Evolutionary conservation across 2,797 vertebrate genomes (phyloP), one percentile per base, ranked within the genome.

Genomic region (Columba guinea): DNA sequence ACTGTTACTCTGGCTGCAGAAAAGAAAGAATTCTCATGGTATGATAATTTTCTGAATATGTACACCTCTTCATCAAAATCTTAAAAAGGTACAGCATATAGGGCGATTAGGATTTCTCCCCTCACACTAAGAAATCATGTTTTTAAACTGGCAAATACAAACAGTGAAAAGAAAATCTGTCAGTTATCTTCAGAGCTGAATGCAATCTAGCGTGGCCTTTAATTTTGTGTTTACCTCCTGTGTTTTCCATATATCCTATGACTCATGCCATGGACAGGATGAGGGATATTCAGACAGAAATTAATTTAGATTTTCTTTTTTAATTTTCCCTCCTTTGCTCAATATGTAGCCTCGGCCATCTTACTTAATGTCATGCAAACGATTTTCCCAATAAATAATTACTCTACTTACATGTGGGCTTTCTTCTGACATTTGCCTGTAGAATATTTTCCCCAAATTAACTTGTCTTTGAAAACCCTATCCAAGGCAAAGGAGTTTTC

Each of bases 101-200:
- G 3, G 52, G 11, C 0, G 0, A 39, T 39, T 64, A 26, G 1
- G 4, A 11, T 74, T 8, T 63, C 28, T 51, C 2, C 3, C 5
- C 11, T 67, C 14, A 74, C 26, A 34, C 11, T 6, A 22, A 52
- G 20, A 13, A 53, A 3, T 9, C 1, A 5, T 24, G 1, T 37
- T 90, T 75, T 37, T 71, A 48, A 64, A 35, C 24, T 48, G 10
- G 17, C 5, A 58, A 52, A 52, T 32, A 48, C 48, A 68, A 1
- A 5, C 41, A 3, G 6, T 63, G 23, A 58, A 73, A 85, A 83
- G 27, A 37, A 7, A 13, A 70, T 19, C 24, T 0, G 3, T 44
- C 22, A 23, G 6, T 41, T 87, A 75, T 17, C 12, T 78, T 63
- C 75, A 17, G 4, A 49, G 20, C 5, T 37, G n/a, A 84, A 65